Evolutionary conservation across 2,113 vertebrate genomes (phyloP).

Genomic region (Spizaetus ornatus): DNA sequence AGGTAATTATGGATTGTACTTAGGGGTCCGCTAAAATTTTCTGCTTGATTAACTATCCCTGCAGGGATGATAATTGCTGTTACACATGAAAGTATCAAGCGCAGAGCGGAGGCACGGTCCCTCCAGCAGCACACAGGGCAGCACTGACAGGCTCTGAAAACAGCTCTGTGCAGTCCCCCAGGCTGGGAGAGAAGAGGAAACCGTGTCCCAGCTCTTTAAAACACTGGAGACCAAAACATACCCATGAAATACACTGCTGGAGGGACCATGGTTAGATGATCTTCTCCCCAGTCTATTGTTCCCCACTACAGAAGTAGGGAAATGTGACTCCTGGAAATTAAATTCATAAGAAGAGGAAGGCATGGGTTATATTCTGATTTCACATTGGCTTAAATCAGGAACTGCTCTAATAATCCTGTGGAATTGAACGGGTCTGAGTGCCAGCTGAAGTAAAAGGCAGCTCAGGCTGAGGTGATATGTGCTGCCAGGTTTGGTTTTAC

Average conservation of each 20-base stretch:
- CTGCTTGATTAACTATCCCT: constrained; percentile 31
- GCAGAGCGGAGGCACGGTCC: neutral
- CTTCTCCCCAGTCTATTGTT: neutral
- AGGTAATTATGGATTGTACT: constrained; percentile 14
- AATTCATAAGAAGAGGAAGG: neutral
- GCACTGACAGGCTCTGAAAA: neutral
- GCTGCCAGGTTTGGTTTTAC: neutral
- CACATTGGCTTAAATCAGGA: neutral
- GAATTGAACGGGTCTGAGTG: neutral
- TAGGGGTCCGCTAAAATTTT: constrained; percentile 6
- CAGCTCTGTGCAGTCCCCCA: neutral
- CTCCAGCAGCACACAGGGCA: neutral
- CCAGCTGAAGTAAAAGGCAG: neutral
- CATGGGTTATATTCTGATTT: neutral
- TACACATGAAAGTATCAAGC: neutral
- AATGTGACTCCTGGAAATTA: neutral
- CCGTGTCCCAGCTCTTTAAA: neutral
- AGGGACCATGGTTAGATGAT: neutral
- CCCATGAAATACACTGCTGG: neutral
- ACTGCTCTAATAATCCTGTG: neutral
- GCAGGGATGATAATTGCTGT: constrained; percentile 43
- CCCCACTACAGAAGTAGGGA: neutral
- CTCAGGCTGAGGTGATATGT: neutral
- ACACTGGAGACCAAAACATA: neutral
- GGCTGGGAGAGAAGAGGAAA: neutral